phyloP scores from a whole-genome alignment of 2,113 vertebrate genomes.

The Xenus cinereus region DNA sequence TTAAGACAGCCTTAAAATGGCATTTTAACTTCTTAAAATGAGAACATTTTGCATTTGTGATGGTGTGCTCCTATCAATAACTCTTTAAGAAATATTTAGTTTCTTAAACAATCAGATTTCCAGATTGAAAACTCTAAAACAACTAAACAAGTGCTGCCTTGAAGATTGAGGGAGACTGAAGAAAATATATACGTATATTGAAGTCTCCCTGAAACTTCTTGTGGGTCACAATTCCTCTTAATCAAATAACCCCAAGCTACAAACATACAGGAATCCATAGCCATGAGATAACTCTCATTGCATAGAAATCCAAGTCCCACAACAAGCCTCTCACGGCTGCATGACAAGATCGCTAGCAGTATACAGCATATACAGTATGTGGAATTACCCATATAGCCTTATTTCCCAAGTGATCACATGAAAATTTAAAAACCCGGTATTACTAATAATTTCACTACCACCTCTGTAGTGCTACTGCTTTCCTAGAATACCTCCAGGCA shows the following conservation, averaged over 20 bases:
- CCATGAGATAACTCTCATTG: neutral
- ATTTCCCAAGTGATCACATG: neutral
- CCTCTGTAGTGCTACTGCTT: neutral
- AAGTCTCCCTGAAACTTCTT: neutral
- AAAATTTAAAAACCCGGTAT: neutral
- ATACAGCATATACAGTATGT: neutral
- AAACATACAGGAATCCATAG: neutral
- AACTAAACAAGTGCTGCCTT: neutral
- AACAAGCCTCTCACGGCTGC: neutral
- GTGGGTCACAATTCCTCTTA: neutral
- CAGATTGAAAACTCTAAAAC: neutral
- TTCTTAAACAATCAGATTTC: neutral
- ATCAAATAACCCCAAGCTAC: neutral
- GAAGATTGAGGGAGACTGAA: neutral
- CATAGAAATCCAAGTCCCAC: neutral
- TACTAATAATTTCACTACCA: neutral
- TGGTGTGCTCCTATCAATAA: neutral
- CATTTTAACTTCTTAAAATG: neutral
- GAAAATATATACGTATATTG: accelerated
- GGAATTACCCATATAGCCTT: neutral
- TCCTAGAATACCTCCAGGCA: neutral
- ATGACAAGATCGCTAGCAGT: neutral
- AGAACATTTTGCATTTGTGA: neutral
- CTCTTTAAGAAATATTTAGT: neutral
- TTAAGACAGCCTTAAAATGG: neutral